phyloP scores from a whole-genome alignment of 2,797 vertebrate genomes.

The Petrocephalus sullivani region DNA sequence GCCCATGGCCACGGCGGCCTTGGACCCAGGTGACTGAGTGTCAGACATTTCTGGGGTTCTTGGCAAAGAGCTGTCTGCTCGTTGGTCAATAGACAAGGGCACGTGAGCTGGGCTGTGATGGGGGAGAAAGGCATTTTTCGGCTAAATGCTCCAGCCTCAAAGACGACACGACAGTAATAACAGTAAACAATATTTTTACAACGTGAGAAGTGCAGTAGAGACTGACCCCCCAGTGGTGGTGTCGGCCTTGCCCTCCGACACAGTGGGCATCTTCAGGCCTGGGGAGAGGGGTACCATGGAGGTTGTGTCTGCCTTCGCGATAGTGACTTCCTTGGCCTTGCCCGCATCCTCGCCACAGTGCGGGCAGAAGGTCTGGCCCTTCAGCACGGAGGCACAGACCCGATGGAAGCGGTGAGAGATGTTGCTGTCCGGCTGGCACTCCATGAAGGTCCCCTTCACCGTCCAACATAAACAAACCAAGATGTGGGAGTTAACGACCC shows the following conservation, averaged over 20 bases:
- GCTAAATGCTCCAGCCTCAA: not conserved
- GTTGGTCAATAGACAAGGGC: conserved; percentile 60
- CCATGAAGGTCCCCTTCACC: conserved; percentile 90
- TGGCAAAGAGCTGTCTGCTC: conserved; percentile 65
- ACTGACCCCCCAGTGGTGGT: conserved; percentile 87
- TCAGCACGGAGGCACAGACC: conserved; percentile 83
- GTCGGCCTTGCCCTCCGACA: conserved; percentile 81
- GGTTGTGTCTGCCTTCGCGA: conserved; percentile 95
- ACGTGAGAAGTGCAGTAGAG: not conserved
- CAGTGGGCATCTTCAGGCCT: conserved; percentile 56
- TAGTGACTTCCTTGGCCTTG: conserved; percentile 94
- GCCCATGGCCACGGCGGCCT: conserved; percentile 29
- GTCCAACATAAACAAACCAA: conserved; percentile 23
- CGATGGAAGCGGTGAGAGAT: conserved; percentile 94
- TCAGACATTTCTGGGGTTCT: conserved; percentile 56
- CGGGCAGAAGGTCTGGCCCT: conserved; percentile 88
- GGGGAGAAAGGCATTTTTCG: not conserved
- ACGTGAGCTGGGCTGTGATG: conserved; percentile 49
- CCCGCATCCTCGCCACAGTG: conserved; percentile 91
- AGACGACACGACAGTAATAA: not conserved
- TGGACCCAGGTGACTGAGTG: conserved; percentile 41
- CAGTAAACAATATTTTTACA: not conserved
- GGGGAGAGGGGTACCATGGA: conserved; percentile 69
- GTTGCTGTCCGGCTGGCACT: conserved; percentile 91
- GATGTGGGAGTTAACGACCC: not conserved